Conservation (phyloP, 2,888 invertebrate genomes). For the Tridacna crocea region DNA sequence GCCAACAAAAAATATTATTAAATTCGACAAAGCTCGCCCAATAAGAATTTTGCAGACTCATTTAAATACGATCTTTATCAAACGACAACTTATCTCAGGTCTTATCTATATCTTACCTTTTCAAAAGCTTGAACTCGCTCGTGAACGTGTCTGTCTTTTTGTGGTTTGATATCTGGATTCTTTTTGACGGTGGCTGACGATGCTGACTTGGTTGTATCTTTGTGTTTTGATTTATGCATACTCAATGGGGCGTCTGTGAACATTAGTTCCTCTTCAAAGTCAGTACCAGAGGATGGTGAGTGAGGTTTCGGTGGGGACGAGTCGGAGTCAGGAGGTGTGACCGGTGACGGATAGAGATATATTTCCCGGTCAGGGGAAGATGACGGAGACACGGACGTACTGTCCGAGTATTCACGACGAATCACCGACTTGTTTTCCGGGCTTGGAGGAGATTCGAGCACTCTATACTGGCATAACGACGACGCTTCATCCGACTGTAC, state of each 20-base stretch:
- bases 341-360: conserved; percentile 81
- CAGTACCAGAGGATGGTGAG: conserved; percentile 80
- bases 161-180: neutral
- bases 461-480: conserved; percentile 79
- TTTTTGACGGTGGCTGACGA: neutral
- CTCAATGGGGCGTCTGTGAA: conserved; percentile 42
- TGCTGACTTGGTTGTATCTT: neutral
- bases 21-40: too few species aligned
- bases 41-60: too few species aligned
- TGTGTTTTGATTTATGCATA: conserved; percentile 10
- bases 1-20: too few species aligned
- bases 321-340: conserved; percentile 80
- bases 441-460: conserved; percentile 81
- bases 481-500: conserved; percentile 76
- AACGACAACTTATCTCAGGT: too few species aligned
- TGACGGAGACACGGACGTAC: conserved; percentile 77
- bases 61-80: too few species aligned
- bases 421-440: conserved; percentile 76
- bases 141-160: conserved; percentile 4
- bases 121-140: conserved; percentile 17
- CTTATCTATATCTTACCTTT: conserved; percentile 21
- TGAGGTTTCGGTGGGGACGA: conserved; percentile 82
- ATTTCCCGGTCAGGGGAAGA: conserved; percentile 78
- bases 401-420: conserved; percentile 78
- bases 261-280: conserved; percentile 70